Evolutionary conservation across 1,140 invertebrate species (phyloP), one percentile per base, ranked within the genome.

Genomic region (Tetranychus cinnabarinus): DNA sequence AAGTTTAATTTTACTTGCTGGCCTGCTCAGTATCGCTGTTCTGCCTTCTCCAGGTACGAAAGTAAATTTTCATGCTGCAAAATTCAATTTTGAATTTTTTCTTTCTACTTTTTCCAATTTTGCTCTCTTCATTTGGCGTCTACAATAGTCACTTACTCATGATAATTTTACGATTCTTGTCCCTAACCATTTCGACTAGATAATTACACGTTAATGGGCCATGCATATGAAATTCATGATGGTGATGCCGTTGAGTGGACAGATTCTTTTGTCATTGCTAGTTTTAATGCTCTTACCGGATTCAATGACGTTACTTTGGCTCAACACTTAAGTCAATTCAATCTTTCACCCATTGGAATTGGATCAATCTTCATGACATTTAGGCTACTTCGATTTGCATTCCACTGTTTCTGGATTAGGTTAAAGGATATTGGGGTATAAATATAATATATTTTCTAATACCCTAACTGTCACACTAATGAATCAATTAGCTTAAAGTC

Each of bases 291-390:
- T 58, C 64, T 68, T 10, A 60, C 73, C 5, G 72, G 71, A 1
- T 74, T 70, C 62, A 65, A 73, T 50, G 71, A 72, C 56, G 69
- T 71, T 1, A 71, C 72, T 0, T 55, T 73, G 12, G 71, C 72
- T 47, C 63, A 66, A 15, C 72, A 72, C 64, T 63, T 73, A 3
- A 31, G 65, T 10, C 58, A 66, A 59, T 64, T 64, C 52, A 39
- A 60, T 12, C 73, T 89, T 58, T 81, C 66, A 23, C 84, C 85
- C 0, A 77, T 86, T 7, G 68, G 85, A 8, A 73, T 88, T 39
- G 87, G 87, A 0, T 69, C 88, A 13, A 83, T 88, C 78, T 91
- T 91, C 70, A 79, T 91, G 15, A 82, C 89, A 52, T 88, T 86
- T 68, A 86, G 87, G 3, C 85, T 82, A 1, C 79, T 82, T 13